Conservation (phyloP, 2,888 invertebrate genomes). For the Ichneumoninae sp. region DNA sequence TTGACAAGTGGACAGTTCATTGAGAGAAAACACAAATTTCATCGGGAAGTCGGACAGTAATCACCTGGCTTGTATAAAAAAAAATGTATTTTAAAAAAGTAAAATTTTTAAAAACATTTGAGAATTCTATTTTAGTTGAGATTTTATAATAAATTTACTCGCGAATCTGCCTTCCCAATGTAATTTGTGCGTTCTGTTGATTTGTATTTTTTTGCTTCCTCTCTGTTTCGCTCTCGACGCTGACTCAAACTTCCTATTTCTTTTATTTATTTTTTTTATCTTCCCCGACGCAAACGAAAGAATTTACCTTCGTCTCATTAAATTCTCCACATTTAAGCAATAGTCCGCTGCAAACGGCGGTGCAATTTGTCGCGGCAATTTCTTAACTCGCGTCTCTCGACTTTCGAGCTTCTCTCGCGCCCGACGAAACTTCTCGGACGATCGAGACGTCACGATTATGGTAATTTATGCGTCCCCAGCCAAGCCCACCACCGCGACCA, state of each 20-base stretch:
- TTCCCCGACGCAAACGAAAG: constrained; percentile 19
- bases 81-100: neutral
- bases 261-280: neutral
- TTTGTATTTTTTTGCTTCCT: constrained; percentile 14
- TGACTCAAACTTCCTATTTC: neutral
- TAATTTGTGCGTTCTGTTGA: neutral
- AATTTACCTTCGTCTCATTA: constrained; percentile 40
- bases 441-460: constrained; percentile 67
- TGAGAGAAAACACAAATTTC: constrained; percentile 7
- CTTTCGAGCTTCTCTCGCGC: constrained; percentile 5
- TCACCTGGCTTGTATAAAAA: neutral
- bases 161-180: neutral
- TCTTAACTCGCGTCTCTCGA: neutral
- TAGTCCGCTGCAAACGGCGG: constrained; percentile 35
- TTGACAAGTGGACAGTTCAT: constrained; percentile 22
- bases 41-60: neutral
- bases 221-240: neutral
- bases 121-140: neutral
- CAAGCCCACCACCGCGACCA: neutral
- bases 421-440: constrained; percentile 15
- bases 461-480: constrained; percentile 66
- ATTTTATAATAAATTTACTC: neutral
- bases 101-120: neutral
- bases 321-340: constrained; percentile 34
- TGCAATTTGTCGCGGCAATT: constrained; percentile 47